Conservation (phyloP, 2,888 invertebrate genomes). For the Netelia melanura region DNA sequence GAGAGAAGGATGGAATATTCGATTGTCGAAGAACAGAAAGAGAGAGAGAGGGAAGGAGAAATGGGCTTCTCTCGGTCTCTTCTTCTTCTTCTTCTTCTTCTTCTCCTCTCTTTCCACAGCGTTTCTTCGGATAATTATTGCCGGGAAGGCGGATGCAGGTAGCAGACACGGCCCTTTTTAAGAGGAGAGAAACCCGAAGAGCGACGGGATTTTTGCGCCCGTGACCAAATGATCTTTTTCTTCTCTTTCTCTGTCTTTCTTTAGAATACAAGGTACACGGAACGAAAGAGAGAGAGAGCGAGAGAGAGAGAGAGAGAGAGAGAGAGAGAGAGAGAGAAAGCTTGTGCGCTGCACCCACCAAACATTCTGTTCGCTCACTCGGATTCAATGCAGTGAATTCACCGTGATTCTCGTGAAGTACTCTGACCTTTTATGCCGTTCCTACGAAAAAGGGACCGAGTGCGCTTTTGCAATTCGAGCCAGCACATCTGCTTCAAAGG, state of each 20-base stretch:
- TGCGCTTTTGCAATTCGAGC: slow-evolving; percentile 19
- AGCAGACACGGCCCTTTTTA: slow-evolving; percentile 70
- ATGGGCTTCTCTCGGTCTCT: slow-evolving; percentile 13
- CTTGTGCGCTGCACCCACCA: slow-evolving; percentile 24
- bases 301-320: slow-evolving; percentile 39
- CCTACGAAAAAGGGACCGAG: slow-evolving; percentile 5
- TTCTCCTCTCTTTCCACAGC: slow-evolving; percentile 64
- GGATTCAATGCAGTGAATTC: slow-evolving; percentile 33
- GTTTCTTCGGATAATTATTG: slow-evolving; percentile 74
- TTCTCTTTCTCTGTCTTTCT: background rate
- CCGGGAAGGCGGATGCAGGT: slow-evolving; percentile 72
- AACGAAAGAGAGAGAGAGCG: slow-evolving; percentile 35
- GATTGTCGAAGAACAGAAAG: slow-evolving; percentile 62
- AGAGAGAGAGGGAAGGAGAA: slow-evolving; percentile 6
- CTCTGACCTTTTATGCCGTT: slow-evolving; percentile 35
- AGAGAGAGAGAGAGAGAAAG: slow-evolving; percentile 42
- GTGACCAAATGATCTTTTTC: slow-evolving; percentile 55
- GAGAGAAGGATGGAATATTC: slow-evolving; percentile 32
- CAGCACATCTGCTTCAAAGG: slow-evolving; percentile 7
- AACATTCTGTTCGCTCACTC: background rate
- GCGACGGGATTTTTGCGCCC: slow-evolving; percentile 60
- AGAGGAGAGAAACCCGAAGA: slow-evolving; percentile 59
- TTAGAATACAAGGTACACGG: slow-evolving; percentile 7
- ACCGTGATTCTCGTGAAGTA: slow-evolving; percentile 40
- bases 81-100: slow-evolving; percentile 14